These are phyloP conservation scores for Beaufortia kweichowensis DNA, from an alignment of 2,113 vertebrate species.

Conservation along the genomic window DNA sequence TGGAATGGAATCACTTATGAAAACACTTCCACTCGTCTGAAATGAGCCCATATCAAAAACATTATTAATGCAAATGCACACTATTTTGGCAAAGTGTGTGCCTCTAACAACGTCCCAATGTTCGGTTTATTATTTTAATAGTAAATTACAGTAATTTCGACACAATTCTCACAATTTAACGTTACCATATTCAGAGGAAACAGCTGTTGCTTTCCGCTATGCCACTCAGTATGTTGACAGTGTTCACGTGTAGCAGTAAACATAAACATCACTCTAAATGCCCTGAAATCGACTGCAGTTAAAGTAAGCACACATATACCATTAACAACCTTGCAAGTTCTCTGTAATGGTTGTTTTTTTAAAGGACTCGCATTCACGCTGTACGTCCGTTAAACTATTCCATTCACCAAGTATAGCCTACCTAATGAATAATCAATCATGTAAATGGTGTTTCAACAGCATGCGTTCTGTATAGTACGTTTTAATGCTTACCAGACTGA, in stretches of 20 bases:
- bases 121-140: constrained; percentile 23
- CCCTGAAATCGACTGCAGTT: neutral
- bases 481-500: constrained; percentile 69
- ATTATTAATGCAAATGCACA: neutral
- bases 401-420: neutral
- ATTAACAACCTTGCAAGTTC: too few relatives aligned
- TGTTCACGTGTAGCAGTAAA: constrained; percentile 25
- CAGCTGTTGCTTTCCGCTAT: neutral
- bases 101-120: constrained; percentile 48
- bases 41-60: neutral
- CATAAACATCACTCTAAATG: neutral
- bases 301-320: neutral
- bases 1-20: neutral
- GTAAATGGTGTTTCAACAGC: neutral
- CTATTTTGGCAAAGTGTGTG: neutral
- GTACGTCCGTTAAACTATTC: too few relatives aligned
- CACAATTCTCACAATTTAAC: constrained; percentile 29
- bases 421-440: too few relatives aligned
- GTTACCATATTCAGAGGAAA: too few relatives aligned
- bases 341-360: too few relatives aligned
- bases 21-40: neutral
- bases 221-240: neutral
- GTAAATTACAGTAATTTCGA: constrained; percentile 44
- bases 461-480: neutral
- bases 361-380: too few relatives aligned